A percentile compares a stretch with the other conserved stretches of the same genome.
Conservation (phyloP, 2,797 vertebrate species). For the Molossus alvarezi region DNA sequence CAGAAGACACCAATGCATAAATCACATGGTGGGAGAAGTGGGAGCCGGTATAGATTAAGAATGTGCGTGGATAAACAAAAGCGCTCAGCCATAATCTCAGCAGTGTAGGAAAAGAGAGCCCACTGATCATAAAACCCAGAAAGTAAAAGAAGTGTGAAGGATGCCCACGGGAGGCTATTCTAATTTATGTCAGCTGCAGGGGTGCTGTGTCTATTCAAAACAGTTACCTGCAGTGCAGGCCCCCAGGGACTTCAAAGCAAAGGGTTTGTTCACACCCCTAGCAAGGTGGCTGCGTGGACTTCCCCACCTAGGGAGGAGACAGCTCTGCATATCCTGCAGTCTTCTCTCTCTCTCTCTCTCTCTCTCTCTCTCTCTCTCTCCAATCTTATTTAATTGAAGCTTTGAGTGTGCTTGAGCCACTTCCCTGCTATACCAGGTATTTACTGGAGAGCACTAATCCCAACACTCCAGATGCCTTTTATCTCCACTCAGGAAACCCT, state of each 20-base stretch:
- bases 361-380: conserved; percentile 32
- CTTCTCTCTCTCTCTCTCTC: conserved; percentile 43
- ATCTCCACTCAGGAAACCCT: not conserved
- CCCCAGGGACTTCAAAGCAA: not conserved
- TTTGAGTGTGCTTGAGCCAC: conserved; percentile 59
- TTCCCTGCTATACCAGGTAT: conserved; percentile 63
- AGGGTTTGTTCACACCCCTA: not conserved
- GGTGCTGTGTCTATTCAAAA: not conserved
- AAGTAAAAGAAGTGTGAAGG: not conserved
- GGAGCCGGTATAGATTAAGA: not conserved
- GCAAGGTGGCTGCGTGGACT: not conserved
- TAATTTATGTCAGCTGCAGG: not conserved
- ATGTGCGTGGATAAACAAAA: not conserved
- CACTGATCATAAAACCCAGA: not conserved
- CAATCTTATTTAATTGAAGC: conserved; percentile 76
- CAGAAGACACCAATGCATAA: not conserved
- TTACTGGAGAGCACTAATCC: conserved; percentile 56
- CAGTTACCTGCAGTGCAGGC: not conserved
- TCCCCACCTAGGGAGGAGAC: too few species aligned
- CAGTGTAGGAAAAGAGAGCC: not conserved
- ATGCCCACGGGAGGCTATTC: rapidly evolving
- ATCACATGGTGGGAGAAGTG: not conserved
- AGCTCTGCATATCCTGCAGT: conserved; percentile 17
- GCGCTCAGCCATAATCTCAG: not conserved
- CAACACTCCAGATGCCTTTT: conserved; percentile 45